Evolutionary conservation across 2,113 vertebrate genomes (phyloP).

Genomic region (Crypturellus undulatus): DNA sequence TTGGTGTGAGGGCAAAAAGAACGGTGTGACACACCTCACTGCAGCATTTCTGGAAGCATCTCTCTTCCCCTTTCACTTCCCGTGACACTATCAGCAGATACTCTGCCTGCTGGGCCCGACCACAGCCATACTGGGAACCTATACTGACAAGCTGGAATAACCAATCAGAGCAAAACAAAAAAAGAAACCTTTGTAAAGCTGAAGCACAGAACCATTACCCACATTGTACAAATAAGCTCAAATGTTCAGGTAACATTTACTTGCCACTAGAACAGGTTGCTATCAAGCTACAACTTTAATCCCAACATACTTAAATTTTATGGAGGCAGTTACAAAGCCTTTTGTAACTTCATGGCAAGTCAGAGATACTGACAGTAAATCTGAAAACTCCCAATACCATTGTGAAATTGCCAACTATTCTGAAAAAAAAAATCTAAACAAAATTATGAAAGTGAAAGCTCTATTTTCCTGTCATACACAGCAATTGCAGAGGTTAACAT

Average conservation of each 20-base stretch:
- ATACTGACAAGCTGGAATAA: conserved; percentile 95
- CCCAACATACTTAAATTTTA: not conserved
- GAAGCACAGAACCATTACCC: conserved; percentile 33
- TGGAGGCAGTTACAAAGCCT: not conserved
- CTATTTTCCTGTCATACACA: not conserved
- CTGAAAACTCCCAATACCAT: not conserved
- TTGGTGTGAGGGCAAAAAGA: conserved; percentile 75
- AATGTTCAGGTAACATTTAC: not conserved
- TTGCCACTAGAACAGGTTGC: not conserved
- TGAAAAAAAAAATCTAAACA: not conserved
- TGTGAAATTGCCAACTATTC: not conserved
- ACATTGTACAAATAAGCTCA: conserved; percentile 31
- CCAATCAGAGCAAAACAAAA: conserved; percentile 80
- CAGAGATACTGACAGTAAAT: not conserved
- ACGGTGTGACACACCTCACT: conserved; percentile 91
- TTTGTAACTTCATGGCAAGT: not conserved
- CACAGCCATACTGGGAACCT: conserved; percentile 85
- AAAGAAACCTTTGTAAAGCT: conserved; percentile 70
- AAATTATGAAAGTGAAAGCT: not conserved
- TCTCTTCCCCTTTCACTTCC: conserved; percentile 92
- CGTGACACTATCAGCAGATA: conserved; percentile 97
- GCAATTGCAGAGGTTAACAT: not conserved
- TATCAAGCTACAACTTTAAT: conserved; percentile 6
- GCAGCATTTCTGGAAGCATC: conserved; percentile 89
- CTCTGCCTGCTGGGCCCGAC: conserved; percentile 92